Base-by-base conservation (phyloP, 2,113 vertebrate genomes). In the Hippocampus mohnikei region DNA sequence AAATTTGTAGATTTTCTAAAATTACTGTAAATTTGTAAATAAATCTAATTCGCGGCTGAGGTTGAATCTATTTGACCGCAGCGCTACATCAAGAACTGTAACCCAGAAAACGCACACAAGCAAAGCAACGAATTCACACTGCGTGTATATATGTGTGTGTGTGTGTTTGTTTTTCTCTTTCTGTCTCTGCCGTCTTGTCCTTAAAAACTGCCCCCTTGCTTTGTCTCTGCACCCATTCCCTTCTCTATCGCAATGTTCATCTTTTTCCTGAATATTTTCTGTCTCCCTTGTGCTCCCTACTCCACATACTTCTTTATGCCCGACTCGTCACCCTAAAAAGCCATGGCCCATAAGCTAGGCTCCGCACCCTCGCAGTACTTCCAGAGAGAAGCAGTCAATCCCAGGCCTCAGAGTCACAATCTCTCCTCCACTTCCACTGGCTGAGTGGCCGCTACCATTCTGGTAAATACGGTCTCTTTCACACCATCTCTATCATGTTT, bases 361-460 rank as follows among this genome's bases (percentile, higher is more conserved):
- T 91, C 90, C 0, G 86, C 89, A 66, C 88, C 88, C 80, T 91
- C 90, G 84, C 90, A 92, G 89, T 92, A 88, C 90, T 89, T 92
- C 88, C 91, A 91, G 90, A 91, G 88, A 90, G 92, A 92, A 78
- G 88, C 85, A 84, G 85, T 87, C 87, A 92, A 91, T 85, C 88
- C 85, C 78, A 83, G 88, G 83, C 77, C 79, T 87, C 87, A 88
- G 81, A 88, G 87, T 84, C 89, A 89, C 81, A 88, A 83, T 88
- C 84, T 90, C 60, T 87, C 90, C 84, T 90, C 90, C 68, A 88
- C 88, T 79, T 91, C 91, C 76, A 90, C 91, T 80, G 90, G 90
- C 90, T 91, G 90, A 92, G 75, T 85, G 83, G 81, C 74, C 83
- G 66, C 83, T 84, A 77, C 76, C 84, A 55, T 87, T 85, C 87